phyloP scores from a whole-genome alignment of 2,113 vertebrate genomes.

The Clarias macrocephalus region DNA sequence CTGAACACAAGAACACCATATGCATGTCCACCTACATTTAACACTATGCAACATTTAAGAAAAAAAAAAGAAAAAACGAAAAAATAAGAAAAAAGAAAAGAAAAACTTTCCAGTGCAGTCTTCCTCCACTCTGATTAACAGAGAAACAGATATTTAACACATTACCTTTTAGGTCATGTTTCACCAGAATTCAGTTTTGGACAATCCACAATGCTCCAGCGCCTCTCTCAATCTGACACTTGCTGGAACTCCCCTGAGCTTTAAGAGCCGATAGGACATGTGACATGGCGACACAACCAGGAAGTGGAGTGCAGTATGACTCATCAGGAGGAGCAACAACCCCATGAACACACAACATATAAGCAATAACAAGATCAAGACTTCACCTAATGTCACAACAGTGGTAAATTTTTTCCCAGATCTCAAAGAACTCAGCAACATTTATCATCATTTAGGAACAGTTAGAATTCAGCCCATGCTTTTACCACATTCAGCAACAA shows the following conservation, averaged over 20 bases:
- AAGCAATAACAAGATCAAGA: neutral
- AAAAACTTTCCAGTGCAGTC: too few species aligned
- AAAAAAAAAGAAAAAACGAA: neutral
- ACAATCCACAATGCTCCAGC: neutral
- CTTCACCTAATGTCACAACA: neutral
- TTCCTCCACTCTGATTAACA: neutral
- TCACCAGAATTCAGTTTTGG: neutral
- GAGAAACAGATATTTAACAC: neutral
- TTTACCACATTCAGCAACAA: neutral
- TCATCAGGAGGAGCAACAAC: constrained; percentile 22
- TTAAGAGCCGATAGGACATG: constrained; percentile 42
- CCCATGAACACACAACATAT: constrained; percentile 6
- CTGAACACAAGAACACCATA: neutral
- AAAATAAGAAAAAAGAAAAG: too few species aligned
- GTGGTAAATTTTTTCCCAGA: neutral
- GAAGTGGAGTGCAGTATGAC: constrained; percentile 59
- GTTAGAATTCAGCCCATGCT: neutral
- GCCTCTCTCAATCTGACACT: neutral
- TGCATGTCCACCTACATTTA: neutral
- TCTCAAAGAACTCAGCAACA: neutral
- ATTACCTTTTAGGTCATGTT: neutral
- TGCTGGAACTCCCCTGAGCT: constrained; percentile 56
- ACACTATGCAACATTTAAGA: neutral
- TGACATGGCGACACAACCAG: constrained; percentile 69
- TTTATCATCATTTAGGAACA: neutral